Evolutionary conservation across 2,797 vertebrate genomes (phyloP), one percentile per base, ranked within the genome.

Genomic region (Harpagifer antarcticus): DNA sequence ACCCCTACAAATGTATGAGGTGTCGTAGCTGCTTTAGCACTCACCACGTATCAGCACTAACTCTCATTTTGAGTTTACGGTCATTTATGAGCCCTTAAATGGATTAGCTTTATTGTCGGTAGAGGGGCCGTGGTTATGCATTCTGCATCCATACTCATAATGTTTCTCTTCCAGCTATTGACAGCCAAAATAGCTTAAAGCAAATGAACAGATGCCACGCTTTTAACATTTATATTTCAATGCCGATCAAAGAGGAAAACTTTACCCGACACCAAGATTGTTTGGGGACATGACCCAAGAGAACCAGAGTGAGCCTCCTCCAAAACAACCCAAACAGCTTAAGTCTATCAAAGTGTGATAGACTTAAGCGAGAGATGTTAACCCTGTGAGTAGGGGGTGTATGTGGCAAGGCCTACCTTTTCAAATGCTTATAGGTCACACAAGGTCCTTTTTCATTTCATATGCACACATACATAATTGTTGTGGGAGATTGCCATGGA

Each of bases 401-500:
- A 50, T 52, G 43, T 20, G 57, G 31, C 53, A 37, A 12, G 12
- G 11, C 61, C 56, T 52, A 55, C 56, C 52, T 50, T 78, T 55
- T 78, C 83, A 57, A 42, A 60, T 2, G 16, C 72, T 89, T 85
- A 69, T 64, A 64, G 63, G 70, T 53, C 45, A 66, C 62, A 64
- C n/a, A n/a, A n/a, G n/a, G n/a, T 81, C 23, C 48, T 49, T 72
- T 68, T 42, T 77, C 83, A 75, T 82, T 82, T 88, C 64, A 76
- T 79, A 87, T 82, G 78, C 78, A 87, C 86, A 86, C 78, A 72
- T 81, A 43, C 78, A 80, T 93, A 90, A 93, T 91, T 90, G 86
- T 88, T 92, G 76, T 84, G 87, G 77, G 69, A 57, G 50, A 93
- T 94, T 92, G 68, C 87, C 81, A 82, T 84, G 66, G 92, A 88